A percentile compares a stretch with the other conserved stretches of the same genome.
Conservation (phyloP, 2,113 vertebrate species). For the Halcyon senegalensis region DNA sequence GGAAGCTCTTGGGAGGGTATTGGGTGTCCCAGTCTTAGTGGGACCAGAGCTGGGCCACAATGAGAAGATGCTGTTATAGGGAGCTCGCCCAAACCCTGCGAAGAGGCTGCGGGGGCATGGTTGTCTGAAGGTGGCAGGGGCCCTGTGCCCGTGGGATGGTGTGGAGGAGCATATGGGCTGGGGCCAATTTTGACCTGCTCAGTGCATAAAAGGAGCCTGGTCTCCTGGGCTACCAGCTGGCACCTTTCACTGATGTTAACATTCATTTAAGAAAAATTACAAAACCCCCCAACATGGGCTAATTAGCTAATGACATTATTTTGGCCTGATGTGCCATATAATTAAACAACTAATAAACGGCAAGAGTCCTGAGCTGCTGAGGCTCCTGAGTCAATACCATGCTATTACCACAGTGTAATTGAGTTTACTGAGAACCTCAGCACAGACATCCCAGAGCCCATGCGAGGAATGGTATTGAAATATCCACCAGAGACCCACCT, state of each 20-base stretch:
- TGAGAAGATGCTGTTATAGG: neutral
- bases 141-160: neutral
- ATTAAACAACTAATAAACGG: slow-evolving; percentile 70
- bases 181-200: neutral
- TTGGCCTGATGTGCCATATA: slow-evolving; percentile 66
- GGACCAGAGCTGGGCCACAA: neutral
- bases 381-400: slow-evolving; percentile 64
- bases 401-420: slow-evolving; percentile 60
- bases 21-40: neutral
- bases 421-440: slow-evolving; percentile 61
- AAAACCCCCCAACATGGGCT: slow-evolving; percentile 32
- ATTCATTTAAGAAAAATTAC: slow-evolving; percentile 58
- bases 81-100: neutral
- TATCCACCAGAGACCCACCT: slow-evolving; percentile 55
- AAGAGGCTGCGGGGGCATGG: neutral
- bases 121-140: neutral
- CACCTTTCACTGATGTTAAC: slow-evolving; percentile 13
- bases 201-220: neutral
- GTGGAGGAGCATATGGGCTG: neutral
- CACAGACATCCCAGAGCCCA: slow-evolving; percentile 32
- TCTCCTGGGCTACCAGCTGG: neutral
- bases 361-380: slow-evolving; percentile 54
- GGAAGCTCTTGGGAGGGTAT: neutral
- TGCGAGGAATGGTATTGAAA: slow-evolving; percentile 22
- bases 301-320: slow-evolving; percentile 71